Base-by-base conservation (phyloP, 2,797 vertebrate genomes). In the Pogonophryne albipinna region DNA sequence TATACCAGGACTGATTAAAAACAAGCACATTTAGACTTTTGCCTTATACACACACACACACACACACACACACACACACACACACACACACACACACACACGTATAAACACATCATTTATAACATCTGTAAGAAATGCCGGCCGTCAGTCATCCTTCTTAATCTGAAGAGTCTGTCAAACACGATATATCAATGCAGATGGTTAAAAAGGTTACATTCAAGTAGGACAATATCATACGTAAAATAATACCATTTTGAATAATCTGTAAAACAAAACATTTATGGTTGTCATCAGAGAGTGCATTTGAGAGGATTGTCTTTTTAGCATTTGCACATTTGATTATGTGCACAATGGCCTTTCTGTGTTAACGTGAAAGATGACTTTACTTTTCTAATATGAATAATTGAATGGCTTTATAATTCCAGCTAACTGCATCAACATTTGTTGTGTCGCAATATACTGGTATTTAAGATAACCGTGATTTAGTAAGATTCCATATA, bases 1-100 rank as follows among this genome's bases (percentile, higher is more conserved):
- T 95, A 94, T 94, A 95, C 93, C 94, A 94, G 96, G 95, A 94
- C 96, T 95, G 94, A 96, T 95, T 95, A 95, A 95, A 96, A 95
- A 91, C 82, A 91, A 82, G 82, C 79, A 85, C 85, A 89, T 87
- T 87, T 82, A 87, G 94, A 92, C 73, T 84, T 91, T 82, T 84
- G 78, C 93, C 94, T 91, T 86, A 59, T 31, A 31, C 58, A 56
- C 52, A 46, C 76, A 64, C 49, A 31, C 58, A 56, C 52, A 46
- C 76, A 64, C 49, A 31, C 58, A 56, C 52, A 46, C 76, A 64
- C 49, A 27, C 23, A 59, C 38, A 31, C 58, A 56, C 52, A 46
- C 76, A 64, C 49, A 17, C 71, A 59, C 34, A 31, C 58, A 56
- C 52, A 46, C 76, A 64, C 58, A 56, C 52, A 46, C 76, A 64